phyloP scores from a whole-genome alignment of 2,113 vertebrate genomes.

The Mobula hypostoma region DNA sequence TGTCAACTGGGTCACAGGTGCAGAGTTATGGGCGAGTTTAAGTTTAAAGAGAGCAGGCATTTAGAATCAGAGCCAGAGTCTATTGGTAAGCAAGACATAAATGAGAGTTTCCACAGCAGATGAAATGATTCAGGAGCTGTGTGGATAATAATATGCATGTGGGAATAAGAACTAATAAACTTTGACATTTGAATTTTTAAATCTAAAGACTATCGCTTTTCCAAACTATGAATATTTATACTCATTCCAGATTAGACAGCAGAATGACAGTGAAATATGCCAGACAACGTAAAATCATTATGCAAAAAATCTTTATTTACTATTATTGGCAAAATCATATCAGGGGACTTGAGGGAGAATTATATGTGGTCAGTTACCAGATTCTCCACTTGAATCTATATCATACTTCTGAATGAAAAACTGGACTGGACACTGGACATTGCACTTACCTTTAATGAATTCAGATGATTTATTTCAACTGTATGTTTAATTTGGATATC shows the following conservation, averaged over 20 bases:
- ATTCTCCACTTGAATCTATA: neutral
- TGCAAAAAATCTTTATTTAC: neutral
- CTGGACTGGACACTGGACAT: neutral
- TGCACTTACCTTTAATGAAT: neutral
- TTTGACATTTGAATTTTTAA: neutral
- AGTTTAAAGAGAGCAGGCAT: no score
- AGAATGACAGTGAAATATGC: neutral
- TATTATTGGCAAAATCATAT: neutral
- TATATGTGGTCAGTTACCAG: neutral
- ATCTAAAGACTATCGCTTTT: neutral
- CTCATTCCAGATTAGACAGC: neutral
- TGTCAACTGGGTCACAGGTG: no score
- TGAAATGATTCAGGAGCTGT: no score
- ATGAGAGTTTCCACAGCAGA: no score
- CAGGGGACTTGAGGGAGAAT: neutral
- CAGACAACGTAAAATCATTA: neutral
- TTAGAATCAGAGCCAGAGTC: no score
- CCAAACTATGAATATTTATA: neutral
- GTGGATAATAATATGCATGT: no score
- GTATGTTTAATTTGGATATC: conserved; percentile 10
- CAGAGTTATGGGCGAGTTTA: no score
- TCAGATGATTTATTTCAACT: neutral
- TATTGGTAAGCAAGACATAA: no score
- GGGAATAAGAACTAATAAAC: no score
- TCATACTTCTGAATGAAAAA: neutral